Evolutionary conservation across 1,140 invertebrate species (phyloP).

Genomic region (Zaprionus taronus): DNA sequence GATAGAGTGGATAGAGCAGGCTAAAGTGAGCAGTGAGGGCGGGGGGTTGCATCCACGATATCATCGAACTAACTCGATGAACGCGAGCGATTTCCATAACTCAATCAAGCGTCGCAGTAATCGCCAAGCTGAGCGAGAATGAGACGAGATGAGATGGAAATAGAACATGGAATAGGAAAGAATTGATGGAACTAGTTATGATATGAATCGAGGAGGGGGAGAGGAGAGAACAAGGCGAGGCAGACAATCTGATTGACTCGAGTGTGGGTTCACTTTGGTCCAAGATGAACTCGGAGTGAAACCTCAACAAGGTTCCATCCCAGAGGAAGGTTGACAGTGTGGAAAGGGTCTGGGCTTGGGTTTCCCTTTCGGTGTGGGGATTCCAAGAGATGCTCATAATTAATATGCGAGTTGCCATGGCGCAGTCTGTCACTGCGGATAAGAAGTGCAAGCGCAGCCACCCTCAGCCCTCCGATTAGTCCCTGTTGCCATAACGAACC

Average conservation of each 20-base stretch:
- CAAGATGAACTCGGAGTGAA: neutral
- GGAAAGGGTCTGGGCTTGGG: conserved; percentile 12
- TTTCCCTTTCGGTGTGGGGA: conserved; percentile 5
- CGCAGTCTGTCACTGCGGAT: conserved; percentile 38
- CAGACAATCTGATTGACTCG: too few relatives aligned
- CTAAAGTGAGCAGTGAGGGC: neutral
- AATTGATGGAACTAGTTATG: conserved; percentile 1
- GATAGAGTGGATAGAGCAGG: neutral
- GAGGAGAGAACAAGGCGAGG: neutral
- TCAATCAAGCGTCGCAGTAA: conserved; percentile 47
- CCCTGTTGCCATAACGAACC: conserved; percentile 20
- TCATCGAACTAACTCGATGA: conserved; percentile 18
- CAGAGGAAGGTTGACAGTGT: conserved; percentile 7
- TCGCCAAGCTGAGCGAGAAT: conserved; percentile 46
- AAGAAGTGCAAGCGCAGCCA: conserved; percentile 27
- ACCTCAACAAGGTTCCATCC: conserved; percentile 5
- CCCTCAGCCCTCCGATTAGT: conserved; percentile 19
- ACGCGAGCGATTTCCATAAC: conserved; percentile 39
- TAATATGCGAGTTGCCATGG: conserved; percentile 51
- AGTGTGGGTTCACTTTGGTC: neutral
- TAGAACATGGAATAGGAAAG: conserved; percentile 16
- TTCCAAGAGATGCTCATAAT: conserved; percentile 29
- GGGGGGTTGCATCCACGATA: neutral
- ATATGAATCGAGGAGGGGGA: neutral
- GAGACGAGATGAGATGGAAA: conserved; percentile 19